Evolutionary conservation across 2,888 invertebrate species (phyloP).

Genomic region (Strigamia maritima): DNA sequence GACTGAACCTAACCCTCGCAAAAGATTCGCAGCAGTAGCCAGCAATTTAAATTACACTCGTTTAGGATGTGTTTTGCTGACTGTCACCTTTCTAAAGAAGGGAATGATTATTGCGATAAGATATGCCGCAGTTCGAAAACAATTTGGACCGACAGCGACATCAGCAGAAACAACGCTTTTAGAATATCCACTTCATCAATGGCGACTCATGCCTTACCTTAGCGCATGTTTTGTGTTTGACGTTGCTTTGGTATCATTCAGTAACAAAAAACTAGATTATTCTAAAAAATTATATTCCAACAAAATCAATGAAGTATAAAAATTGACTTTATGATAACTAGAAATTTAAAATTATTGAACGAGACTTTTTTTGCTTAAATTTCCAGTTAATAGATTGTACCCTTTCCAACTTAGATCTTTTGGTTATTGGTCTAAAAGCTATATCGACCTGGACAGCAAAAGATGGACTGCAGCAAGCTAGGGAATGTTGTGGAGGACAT

Average conservation of each 20-base stretch:
- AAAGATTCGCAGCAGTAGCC: slow-evolving; percentile 73
- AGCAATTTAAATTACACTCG: slow-evolving; percentile 83
- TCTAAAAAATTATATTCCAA: neutral
- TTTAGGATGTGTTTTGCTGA: slow-evolving; percentile 67
- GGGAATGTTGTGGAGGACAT: neutral
- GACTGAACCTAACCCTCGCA: slow-evolving; percentile 80
- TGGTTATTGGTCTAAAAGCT: neutral
- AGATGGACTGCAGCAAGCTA: neutral
- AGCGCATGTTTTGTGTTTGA: neutral
- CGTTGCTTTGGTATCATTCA: neutral
- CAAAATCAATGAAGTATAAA: neutral
- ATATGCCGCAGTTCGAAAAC: slow-evolving; percentile 79
- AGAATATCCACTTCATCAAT: slow-evolving; percentile 65
- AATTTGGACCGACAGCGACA: slow-evolving; percentile 56
- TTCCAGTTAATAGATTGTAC: neutral
- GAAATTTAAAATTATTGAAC: neutral
- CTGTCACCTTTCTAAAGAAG: slow-evolving; percentile 61
- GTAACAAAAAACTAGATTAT: neutral
- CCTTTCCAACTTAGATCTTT: neutral
- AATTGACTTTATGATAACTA: too few species aligned
- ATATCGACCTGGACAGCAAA: neutral
- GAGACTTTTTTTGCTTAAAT: neutral
- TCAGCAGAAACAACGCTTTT: slow-evolving; percentile 74
- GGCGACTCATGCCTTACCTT: neutral
- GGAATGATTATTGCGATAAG: slow-evolving; percentile 77